Percentiles rank a stretch among this genome's conserved stretches.
phyloP scores from a whole-genome alignment of 2,113 vertebrate genomes.

The Peromyscus maniculatus region DNA sequence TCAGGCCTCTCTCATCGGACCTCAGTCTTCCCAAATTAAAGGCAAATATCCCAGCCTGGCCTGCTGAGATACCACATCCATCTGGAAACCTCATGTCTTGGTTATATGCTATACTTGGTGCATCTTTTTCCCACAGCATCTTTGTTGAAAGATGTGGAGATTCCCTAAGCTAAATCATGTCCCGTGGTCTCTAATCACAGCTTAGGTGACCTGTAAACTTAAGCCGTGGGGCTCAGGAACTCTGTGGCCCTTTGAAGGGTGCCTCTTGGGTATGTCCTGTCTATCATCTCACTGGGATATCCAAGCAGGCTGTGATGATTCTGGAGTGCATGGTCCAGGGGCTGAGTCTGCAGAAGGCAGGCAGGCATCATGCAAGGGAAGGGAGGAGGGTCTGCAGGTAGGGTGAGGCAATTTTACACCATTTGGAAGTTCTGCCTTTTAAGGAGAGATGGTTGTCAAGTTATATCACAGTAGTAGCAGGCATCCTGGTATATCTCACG shows the following conservation, averaged over 20 bases:
- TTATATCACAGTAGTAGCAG: conserved; percentile 36
- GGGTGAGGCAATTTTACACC: neutral
- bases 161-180: neutral
- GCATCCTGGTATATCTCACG: conserved; percentile 26
- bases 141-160: conserved; percentile 12
- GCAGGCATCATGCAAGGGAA: neutral
- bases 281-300: neutral
- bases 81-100: neutral
- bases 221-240: neutral
- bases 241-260: neutral
- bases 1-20: neutral
- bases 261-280: neutral
- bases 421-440: conserved; percentile 5
- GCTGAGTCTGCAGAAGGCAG: neutral
- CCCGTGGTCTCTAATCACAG: neutral
- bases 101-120: neutral
- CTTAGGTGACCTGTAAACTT: neutral
- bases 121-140: neutral
- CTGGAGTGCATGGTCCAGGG: neutral
- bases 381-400: neutral
- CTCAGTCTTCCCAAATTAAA: neutral
- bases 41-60: no score
- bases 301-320: neutral
- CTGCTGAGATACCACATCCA: neutral
- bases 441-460: conserved; percentile 30